Evolutionary conservation across 2,797 vertebrate species (phyloP).

Genomic region (Lophura swinhoii): DNA sequence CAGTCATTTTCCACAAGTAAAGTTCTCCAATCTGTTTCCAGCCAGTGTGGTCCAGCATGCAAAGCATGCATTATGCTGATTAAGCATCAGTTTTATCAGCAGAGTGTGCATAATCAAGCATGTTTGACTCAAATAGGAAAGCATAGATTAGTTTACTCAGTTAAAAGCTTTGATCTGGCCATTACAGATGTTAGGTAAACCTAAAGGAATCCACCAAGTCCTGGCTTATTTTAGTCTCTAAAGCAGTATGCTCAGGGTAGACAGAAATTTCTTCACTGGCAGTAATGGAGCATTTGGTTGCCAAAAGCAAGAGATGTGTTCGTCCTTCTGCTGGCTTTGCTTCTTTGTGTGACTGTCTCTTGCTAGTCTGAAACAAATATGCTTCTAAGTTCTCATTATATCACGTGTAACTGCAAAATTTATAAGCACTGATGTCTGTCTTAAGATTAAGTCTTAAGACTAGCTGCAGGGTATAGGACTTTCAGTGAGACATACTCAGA

Average conservation of each 20-base stretch:
- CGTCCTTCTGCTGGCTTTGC: neutral
- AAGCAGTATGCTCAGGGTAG: neutral
- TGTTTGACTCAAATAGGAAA: slow-evolving; percentile 13
- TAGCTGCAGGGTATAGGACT: neutral
- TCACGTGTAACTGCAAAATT: neutral
- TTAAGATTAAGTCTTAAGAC: neutral
- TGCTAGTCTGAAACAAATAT: neutral
- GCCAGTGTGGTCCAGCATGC: neutral
- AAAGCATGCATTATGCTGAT: neutral
- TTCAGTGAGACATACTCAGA: neutral
- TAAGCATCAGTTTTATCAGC: neutral
- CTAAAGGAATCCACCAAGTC: neutral
- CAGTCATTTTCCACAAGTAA: neutral
- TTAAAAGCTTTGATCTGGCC: slow-evolving; percentile 29
- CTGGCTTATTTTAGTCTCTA: neutral
- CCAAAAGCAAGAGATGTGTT: neutral
- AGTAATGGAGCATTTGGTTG: neutral
- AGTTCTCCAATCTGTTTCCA: neutral
- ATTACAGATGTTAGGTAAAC: neutral
- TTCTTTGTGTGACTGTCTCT: neutral
- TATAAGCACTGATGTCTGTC: neutral
- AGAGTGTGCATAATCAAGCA: neutral
- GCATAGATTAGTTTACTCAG: slow-evolving; percentile 14
- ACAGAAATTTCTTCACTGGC: neutral
- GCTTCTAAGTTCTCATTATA: neutral